Evolutionary conservation across 2,113 vertebrate genomes (phyloP), one percentile per base, ranked within the genome.

Genomic region (Calidris pugnax): DNA sequence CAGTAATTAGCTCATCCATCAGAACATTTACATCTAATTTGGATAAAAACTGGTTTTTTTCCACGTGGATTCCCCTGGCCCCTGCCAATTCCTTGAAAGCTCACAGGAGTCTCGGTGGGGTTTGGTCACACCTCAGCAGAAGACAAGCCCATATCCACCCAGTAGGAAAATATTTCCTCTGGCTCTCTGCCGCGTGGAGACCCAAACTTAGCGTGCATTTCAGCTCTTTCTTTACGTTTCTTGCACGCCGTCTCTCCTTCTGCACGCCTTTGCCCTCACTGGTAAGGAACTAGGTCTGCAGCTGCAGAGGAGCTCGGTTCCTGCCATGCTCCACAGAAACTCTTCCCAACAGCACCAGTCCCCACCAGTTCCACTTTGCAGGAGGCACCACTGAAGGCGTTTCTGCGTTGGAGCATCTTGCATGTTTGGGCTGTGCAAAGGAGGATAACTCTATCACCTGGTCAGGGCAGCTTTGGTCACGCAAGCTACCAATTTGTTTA

Each of bases 41-140:
- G 91, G 85, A 79, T 87, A 73, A 91, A 94, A 93, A 9, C 16
- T 68, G 68, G 2, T 50, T 86, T 86, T 86, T 93, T 93, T 83
- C 48, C 82, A 87, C 1, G 1, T 43, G 85, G 85, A 69, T 90
- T 95, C 69, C 71, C 74, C 71, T 18, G 35, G 32, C 45, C 67
- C 59, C 87, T 87, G 90, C 91, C 82, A 96, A 73, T 91, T 96
- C 87, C 85, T 91, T 85, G 87, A 93, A 83, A 93, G 32, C 78
- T 89, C 37, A 14, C 19, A n/a, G 84, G 50, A 95, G 62, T 35
- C 85, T 94, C 85, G 27, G 77, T 73, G 66, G 89, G 81, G 66
- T 67, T 95, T 94, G 89, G 89, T 92, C 89, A 89, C 91, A 93
- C 91, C 93, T 94, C 91, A 22, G 92, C 62, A 95, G 84, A 96